Evolutionary conservation across 2,113 vertebrate species (phyloP), one percentile per base, ranked within the genome.

Genomic region (Phycodurus eques): DNA sequence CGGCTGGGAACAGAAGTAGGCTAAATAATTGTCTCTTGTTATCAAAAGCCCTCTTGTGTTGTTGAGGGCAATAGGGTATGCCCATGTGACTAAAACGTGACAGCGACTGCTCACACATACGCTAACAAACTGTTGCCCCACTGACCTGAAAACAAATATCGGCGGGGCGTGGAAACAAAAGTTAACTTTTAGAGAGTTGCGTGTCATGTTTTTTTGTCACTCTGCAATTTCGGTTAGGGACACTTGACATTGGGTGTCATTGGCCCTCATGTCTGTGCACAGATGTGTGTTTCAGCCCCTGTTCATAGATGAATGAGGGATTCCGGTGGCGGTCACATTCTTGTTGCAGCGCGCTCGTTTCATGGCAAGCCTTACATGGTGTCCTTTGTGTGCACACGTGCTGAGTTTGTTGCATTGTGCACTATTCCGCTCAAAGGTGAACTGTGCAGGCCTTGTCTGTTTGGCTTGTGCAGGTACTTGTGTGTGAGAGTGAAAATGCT

Each of bases 321-420:
- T 92, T 92, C 81, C 85, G 70, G 71, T 59, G 42, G 54, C 0
- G 63, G 84, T 89, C 90, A 92, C 89, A 88, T 91, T 89, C 72
- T 81, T 51, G 73, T 80, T 75, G 77, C 67, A 76, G 73, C 76
- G 54, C 71, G 56, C 46, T 69, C 47, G 59, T 80, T 89, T 84
- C 65, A 84, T 81, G 70, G 77, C 27, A 68, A 73, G 54, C 74
- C 57, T 35, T 74, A 80, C 68, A 82, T 70, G 82, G 62, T 60
- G 63, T 68, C 66, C 65, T 91, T 90, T 87, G 79, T 88, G 65
- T 79, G 61, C 61, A 43, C 67, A 71, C 78, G 74, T 78, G 77
- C 73, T 73, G 11, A 68, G 75, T 79, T 68, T 68, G 22, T 70
- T 57, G 22, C 76, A 71, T 72, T 85, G 81, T 79, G 76, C 27